These are phyloP conservation scores for Echeneis naucrates DNA, from an alignment of 2,797 vertebrate genomes.

Conservation along the genomic window DNA sequence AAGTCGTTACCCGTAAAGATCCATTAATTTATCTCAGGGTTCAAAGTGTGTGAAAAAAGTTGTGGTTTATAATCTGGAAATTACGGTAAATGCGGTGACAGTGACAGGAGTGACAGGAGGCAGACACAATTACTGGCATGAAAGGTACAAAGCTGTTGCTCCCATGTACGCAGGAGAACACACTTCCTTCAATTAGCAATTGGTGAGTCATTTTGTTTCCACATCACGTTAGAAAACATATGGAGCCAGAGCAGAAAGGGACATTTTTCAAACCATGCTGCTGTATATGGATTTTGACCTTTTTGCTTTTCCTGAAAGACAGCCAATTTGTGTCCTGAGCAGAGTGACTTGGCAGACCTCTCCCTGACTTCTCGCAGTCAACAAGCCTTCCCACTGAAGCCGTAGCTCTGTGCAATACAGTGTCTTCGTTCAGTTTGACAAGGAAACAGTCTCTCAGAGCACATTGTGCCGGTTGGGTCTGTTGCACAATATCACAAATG, in stretches of 20 bases:
- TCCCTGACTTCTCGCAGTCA: conserved; percentile 19
- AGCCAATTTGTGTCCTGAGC: conserved; percentile 12
- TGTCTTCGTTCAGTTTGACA: conserved; percentile 21
- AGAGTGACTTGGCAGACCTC: conserved; percentile 35
- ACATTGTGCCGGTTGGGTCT: neutral
- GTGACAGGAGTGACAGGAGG: no score
- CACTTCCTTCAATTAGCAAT: conserved; percentile 35
- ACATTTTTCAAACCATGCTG: neutral
- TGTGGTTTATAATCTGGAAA: no score
- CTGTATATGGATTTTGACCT: conserved; percentile 42
- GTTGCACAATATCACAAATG: conserved; percentile 1
- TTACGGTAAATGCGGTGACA: no score
- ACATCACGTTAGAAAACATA: conserved; percentile 12
- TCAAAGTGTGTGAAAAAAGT: no score
- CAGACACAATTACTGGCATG: conserved; percentile 39
- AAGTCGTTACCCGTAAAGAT: no score
- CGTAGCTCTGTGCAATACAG: conserved; percentile 18
- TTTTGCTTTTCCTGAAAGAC: conserved; percentile 33
- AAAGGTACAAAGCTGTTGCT: conserved; percentile 21
- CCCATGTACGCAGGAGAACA: conserved; percentile 48
- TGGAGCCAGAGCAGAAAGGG: conserved; percentile 5
- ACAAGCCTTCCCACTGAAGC: conserved; percentile 4
- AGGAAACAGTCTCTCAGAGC: neutral
- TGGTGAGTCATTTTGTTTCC: conserved; percentile 6
- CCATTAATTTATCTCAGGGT: no score